These are phyloP conservation scores for Lanistes nyassanus DNA, from an alignment of 1,140 invertebrate genomes.

Conservation along the genomic window DNA sequence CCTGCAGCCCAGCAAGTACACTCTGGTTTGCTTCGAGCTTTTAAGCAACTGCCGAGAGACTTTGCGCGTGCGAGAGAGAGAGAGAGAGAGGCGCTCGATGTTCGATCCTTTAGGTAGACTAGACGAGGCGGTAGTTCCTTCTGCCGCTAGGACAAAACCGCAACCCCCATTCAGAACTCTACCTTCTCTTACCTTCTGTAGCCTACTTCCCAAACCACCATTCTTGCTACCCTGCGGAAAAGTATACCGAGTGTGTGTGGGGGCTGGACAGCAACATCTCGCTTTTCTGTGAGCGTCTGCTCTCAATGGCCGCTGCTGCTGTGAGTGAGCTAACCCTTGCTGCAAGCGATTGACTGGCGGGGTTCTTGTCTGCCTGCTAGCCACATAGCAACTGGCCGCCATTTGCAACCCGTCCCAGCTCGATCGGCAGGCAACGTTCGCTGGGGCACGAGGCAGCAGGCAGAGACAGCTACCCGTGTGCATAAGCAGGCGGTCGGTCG, in stretches of 20 bases:
- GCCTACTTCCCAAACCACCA: too few species aligned
- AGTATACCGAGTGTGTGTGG: not conserved
- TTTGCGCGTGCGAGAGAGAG: constrained; percentile 5
- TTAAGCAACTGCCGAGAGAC: not conserved
- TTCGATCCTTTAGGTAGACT: constrained; percentile 4
- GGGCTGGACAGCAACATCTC: not conserved
- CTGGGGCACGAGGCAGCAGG: not conserved
- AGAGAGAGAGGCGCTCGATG: not conserved
- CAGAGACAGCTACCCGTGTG: not conserved
- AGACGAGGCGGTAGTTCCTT: not conserved
- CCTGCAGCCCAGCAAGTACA: not conserved
- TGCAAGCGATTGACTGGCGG: too few species aligned
- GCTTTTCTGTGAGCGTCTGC: not conserved
- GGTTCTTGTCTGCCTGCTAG: too few species aligned
- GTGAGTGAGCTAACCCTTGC: too few species aligned
- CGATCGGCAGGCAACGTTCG: not conserved
- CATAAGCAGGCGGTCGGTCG: not conserved
- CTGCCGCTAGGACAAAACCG: not conserved
- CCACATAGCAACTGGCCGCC: too few species aligned
- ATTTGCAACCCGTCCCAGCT: not conserved
- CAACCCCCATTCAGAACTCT: constrained; percentile 2
- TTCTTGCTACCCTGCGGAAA: too few species aligned
- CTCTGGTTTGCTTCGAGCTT: not conserved
- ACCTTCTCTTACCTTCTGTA: constrained; percentile 1
- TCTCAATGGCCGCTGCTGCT: too few species aligned